A percentile compares a stretch with the other conserved stretches of the same genome.
Conservation (phyloP, 2,113 vertebrate species). For the Varanus komodoensis region DNA sequence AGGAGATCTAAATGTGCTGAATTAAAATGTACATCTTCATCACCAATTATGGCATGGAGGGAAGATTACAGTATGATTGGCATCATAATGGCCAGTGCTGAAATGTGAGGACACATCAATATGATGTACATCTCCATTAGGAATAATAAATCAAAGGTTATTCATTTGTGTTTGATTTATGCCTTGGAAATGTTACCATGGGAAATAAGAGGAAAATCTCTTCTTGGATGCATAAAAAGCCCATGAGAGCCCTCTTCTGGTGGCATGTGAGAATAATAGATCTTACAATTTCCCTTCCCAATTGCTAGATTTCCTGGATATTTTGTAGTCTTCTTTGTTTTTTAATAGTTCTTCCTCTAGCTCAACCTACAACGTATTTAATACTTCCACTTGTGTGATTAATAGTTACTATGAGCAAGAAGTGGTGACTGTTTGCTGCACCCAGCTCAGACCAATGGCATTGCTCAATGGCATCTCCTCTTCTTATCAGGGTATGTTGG, state of each 20-base stretch:
- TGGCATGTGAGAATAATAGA: conserved; percentile 29
- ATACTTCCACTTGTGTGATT: background rate
- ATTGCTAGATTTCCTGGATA: conserved; percentile 30
- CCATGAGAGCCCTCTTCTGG: conserved; percentile 69
- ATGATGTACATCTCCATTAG: conserved; percentile 77
- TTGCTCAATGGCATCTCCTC: background rate
- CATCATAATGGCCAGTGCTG: conserved; percentile 73
- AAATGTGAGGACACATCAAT: conserved; percentile 76
- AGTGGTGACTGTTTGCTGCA: background rate
- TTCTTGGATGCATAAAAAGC: conserved; percentile 15
- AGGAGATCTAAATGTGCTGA: conserved; percentile 72
- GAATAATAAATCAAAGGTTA: conserved; percentile 78
- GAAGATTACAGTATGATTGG: conserved; percentile 73
- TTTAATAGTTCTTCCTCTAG: conserved; percentile 18
- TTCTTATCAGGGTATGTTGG: background rate
- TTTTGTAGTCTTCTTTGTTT: conserved; percentile 17
- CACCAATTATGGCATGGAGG: conserved; percentile 66
- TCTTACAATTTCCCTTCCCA: background rate
- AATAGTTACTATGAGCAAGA: background rate
- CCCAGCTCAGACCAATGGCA: background rate
- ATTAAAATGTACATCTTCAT: conserved; percentile 71
- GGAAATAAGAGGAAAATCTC: conserved; percentile 70
- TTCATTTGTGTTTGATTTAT: conserved; percentile 77
- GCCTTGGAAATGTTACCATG: conserved; percentile 68
- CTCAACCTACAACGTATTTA: conserved; percentile 7